Percentiles rank a stretch among this genome's conserved stretches.
These are phyloP conservation scores for Xenopus borealis DNA, from an alignment of 2,113 vertebrate genomes.

Conservation along the genomic window DNA sequence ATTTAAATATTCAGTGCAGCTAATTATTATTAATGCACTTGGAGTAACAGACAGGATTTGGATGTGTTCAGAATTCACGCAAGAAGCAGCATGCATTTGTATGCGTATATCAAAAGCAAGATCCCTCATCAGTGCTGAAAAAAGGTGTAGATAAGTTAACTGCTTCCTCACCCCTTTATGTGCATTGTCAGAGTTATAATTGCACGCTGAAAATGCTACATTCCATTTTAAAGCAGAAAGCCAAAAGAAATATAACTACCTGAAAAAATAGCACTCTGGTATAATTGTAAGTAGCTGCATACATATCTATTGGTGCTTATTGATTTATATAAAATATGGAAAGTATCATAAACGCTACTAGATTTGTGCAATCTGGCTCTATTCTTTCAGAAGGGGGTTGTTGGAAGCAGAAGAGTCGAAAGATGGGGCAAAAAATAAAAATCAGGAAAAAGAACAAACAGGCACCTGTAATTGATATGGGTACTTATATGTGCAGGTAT, in stretches of 20 bases:
- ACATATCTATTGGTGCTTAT: not conserved
- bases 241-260: constrained; percentile 19
- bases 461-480: constrained; percentile 1
- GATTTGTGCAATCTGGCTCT: constrained; percentile 15
- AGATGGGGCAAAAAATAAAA: not conserved
- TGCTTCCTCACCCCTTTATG: constrained; percentile 7
- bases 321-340: constrained; percentile 23
- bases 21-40: constrained; percentile 28
- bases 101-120: constrained; percentile 8
- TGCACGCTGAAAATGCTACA: constrained; percentile 38
- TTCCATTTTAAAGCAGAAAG: constrained; percentile 17
- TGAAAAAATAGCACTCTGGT: constrained; percentile 37
- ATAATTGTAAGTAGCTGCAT: constrained; percentile 15
- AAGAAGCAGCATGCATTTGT: constrained; percentile 27
- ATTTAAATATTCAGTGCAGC: not conserved
- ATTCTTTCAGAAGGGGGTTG: not conserved
- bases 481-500: not conserved
- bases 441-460: not conserved
- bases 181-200: constrained; percentile 15
- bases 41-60: constrained; percentile 3
- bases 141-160: not conserved
- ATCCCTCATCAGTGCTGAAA: constrained; percentile 32
- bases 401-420: not conserved
- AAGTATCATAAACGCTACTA: constrained; percentile 19
- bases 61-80: not conserved